Evolutionary conservation across 2,113 vertebrate genomes (phyloP).

Genomic region (Gymnobelideus leadbeateri): DNA sequence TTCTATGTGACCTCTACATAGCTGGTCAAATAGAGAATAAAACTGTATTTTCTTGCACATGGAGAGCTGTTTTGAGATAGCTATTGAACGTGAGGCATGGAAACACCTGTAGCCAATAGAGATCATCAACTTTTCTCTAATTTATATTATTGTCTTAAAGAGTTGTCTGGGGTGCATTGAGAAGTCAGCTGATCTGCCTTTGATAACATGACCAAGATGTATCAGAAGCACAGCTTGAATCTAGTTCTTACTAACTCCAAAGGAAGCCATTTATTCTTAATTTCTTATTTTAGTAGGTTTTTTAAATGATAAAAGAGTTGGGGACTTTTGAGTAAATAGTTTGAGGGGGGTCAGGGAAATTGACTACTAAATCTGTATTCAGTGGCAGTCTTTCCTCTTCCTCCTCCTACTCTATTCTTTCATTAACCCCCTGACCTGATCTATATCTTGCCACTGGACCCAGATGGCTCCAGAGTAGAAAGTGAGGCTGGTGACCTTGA

Average conservation of each 20-base stretch:
- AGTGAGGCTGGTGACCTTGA: too few relatives aligned
- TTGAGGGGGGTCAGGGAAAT: background rate
- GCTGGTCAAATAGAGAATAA: background rate
- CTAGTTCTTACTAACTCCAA: background rate
- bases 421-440: too few relatives aligned
- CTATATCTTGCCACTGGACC: too few relatives aligned
- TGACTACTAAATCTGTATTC: background rate
- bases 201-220: background rate
- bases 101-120: background rate
- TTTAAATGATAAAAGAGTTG: too few relatives aligned
- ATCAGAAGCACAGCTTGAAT: background rate
- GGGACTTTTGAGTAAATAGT: too few relatives aligned
- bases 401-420: too few relatives aligned
- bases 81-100: background rate
- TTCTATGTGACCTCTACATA: background rate
- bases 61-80: background rate
- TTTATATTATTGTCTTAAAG: background rate
- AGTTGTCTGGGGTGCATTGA: background rate
- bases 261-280: too few relatives aligned
- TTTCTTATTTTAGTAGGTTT: background rate
- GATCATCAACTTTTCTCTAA: background rate
- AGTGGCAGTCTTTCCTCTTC: too few relatives aligned
- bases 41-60: background rate
- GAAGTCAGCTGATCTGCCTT: background rate
- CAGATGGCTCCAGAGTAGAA: too few relatives aligned